Evolutionary conservation across 2,888 invertebrate genomes (phyloP), one percentile per base, ranked within the genome.

Genomic region (Drosophila fungiperda): DNA sequence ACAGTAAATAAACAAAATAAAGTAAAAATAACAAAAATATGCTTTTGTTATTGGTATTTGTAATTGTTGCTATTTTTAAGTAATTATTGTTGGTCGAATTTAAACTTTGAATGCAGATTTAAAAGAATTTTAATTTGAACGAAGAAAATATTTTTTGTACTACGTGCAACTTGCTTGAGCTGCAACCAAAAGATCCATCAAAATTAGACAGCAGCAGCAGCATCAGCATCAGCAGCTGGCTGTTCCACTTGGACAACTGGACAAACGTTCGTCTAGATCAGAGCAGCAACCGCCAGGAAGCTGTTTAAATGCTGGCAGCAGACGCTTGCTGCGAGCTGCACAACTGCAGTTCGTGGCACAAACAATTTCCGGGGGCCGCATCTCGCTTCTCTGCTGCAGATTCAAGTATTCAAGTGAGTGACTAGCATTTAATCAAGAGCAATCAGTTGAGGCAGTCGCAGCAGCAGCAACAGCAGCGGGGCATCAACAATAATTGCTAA

Each of bases 381-480:
- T 73, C 68, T 63, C 68, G 45, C 49, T 17, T 8, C 55, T 29
- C 36, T 15, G 62, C 36, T 29, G 72, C 73, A 72, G 71, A 71
- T 78, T 65, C 76, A 65, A 76, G 75, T 76, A 68, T 78, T 83
- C 78, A 74, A 84, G 86, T 86, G 86, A 84, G 83, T 84, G 83
- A 84, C 83, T 85, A 85, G 85, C 85, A 82, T 83, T 85, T 82
- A 84, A 84, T 84, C 83, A 84, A 84, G 80, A 84, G 83, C 83
- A 84, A 84, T 84, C 83, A 84, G 86, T 83, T 83, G 75, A 69
- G 70, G 79, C 71, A 64, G 57, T 67, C 45, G 38, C 80, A 72
- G 20, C 78, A 48, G 17, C 74, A 76, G 15, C 67, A 67, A 35
- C 71, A 38, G 38, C 38, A 40, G 17, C 40, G 60, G 60, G 52